Conservation (phyloP, 2,888 invertebrate genomes). For the Xestia sexstrigata region DNA sequence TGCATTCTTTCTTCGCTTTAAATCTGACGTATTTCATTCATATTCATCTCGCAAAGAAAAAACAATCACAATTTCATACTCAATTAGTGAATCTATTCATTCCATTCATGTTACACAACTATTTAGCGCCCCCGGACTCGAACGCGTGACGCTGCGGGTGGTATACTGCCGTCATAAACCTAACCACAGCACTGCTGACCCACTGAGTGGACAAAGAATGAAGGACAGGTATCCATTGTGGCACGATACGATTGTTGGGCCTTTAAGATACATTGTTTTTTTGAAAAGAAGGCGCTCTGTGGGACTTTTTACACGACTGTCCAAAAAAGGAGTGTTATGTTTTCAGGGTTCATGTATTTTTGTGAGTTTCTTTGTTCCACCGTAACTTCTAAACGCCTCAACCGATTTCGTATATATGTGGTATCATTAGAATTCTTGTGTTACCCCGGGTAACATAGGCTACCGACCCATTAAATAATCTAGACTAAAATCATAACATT, state of each 20-base stretch:
- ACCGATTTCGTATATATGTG: too few relatives aligned
- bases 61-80: conserved; percentile 64
- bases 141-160: conserved; percentile 82
- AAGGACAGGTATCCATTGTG: conserved; percentile 74
- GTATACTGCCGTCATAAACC: conserved; percentile 84
- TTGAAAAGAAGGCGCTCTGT: background rate
- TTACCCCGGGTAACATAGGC: too few relatives aligned
- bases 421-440: too few relatives aligned
- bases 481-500: too few relatives aligned
- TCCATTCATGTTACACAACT: conserved; percentile 70
- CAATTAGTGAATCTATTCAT: conserved; percentile 71
- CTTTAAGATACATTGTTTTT: background rate
- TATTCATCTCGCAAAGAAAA: conserved; percentile 8
- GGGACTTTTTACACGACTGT: background rate
- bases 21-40: conserved; percentile 9
- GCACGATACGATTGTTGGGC: conserved; percentile 61
- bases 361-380: too few relatives aligned
- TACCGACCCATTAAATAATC: too few relatives aligned
- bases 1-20: background rate
- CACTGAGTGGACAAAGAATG: conserved; percentile 70
- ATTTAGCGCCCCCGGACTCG: conserved; percentile 73
- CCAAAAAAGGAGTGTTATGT: too few relatives aligned
- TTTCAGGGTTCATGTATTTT: too few relatives aligned
- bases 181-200: conserved; percentile 81
- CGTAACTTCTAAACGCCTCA: too few relatives aligned